Conservation (phyloP, 2,888 invertebrate species). For the Drosophila melanosoma region DNA sequence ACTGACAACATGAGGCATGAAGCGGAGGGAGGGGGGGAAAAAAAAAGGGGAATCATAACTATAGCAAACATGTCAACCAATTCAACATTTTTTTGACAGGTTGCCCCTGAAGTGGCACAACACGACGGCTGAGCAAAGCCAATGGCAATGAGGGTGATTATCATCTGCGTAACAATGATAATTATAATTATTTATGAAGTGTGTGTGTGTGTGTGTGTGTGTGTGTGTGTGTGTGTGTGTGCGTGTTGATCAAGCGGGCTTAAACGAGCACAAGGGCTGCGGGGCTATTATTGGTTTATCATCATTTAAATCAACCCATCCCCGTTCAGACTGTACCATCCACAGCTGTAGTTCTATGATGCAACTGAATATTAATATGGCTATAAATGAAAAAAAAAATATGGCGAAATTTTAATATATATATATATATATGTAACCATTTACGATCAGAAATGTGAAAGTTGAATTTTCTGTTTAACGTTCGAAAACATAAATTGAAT, state of each 20-base stretch:
- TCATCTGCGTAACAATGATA: slow-evolving; percentile 20
- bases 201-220: neutral
- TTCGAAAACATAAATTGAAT: neutral
- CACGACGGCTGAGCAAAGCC: slow-evolving; percentile 21
- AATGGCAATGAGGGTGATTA: slow-evolving; percentile 39
- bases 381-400: neutral
- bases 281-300: slow-evolving; percentile 59
- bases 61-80: slow-evolving; percentile 75
- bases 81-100: slow-evolving; percentile 66
- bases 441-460: no score
- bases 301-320: slow-evolving; percentile 21
- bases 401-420: neutral
- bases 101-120: slow-evolving; percentile 71
- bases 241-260: slow-evolving; percentile 25
- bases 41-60: slow-evolving; percentile 16
- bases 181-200: slow-evolving; percentile 43
- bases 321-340: neutral
- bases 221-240: neutral
- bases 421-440: neutral
- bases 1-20: slow-evolving; percentile 17
- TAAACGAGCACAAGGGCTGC: slow-evolving; percentile 19
- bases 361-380: slow-evolving; percentile 16
- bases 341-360: slow-evolving; percentile 11
- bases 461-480: neutral
- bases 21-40: neutral